Conservation (phyloP, 2,888 invertebrate genomes). For the Dione vanillae region DNA sequence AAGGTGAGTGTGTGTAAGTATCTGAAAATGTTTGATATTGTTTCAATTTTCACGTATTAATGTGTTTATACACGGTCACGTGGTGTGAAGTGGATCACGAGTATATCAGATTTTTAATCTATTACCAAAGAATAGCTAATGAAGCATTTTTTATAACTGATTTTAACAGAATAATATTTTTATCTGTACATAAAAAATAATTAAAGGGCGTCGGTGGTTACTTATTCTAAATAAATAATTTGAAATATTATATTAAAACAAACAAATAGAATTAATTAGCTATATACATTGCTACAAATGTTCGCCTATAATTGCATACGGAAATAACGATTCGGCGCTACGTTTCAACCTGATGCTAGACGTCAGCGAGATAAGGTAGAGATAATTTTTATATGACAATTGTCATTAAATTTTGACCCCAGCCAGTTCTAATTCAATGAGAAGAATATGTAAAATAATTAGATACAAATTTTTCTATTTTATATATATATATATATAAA, state of each 20-base stretch:
- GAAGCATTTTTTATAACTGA: background rate
- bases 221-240: no score
- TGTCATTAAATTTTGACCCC: constrained; percentile 17
- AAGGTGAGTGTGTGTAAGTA: no score
- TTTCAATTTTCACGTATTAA: background rate
- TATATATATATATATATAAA: background rate
- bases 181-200: no score
- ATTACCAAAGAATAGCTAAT: background rate
- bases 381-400: constrained; percentile 4
- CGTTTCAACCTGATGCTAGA: background rate
- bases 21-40: background rate
- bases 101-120: background rate
- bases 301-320: background rate
- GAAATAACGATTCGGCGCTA: background rate
- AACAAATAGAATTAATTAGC: no score
- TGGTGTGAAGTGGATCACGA: background rate
- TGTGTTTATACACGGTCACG: constrained; percentile 3
- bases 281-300: background rate
- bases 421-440: constrained; percentile 17
- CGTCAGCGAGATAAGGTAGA: constrained; percentile 2
- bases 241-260: no score
- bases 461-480: background rate
- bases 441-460: constrained; percentile 5
- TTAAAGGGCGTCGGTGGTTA: no score
- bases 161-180: background rate